Evolutionary conservation across 2,888 invertebrate genomes (phyloP).

Genomic region (Argyresthia albistria): DNA sequence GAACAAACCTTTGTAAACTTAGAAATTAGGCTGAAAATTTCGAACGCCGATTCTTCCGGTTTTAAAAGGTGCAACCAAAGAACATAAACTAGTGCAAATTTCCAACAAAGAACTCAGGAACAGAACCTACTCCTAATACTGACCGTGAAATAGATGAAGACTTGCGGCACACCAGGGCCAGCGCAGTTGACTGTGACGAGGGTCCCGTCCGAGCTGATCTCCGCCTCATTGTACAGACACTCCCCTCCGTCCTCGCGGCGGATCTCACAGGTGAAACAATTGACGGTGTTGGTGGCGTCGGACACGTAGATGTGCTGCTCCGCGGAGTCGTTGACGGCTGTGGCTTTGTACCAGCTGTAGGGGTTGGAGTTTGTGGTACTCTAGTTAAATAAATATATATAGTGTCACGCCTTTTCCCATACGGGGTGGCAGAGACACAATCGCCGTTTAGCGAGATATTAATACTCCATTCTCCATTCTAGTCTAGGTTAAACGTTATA

Average conservation of each 20-base stretch:
- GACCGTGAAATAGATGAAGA: constrained; percentile 74
- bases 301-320: constrained; percentile 87
- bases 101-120: too few relatives aligned
- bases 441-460: too few relatives aligned
- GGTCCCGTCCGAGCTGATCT: constrained; percentile 77
- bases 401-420: too few relatives aligned
- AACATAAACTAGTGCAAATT: too few relatives aligned
- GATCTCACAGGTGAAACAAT: constrained; percentile 85
- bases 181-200: constrained; percentile 83
- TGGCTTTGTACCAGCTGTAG: constrained; percentile 88
- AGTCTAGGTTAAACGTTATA: too few relatives aligned
- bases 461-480: too few relatives aligned
- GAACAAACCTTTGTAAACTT: too few relatives aligned
- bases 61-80: too few relatives aligned
- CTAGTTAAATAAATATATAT: too few relatives aligned
- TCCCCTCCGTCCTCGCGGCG: constrained; percentile 57
- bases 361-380: not conserved
- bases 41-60: too few relatives aligned
- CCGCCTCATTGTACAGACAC: constrained; percentile 80
- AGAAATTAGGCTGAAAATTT: too few relatives aligned
- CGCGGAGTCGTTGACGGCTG: constrained; percentile 80
- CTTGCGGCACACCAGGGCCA: constrained; percentile 88
- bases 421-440: too few relatives aligned
- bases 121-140: constrained; percentile 16
- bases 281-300: constrained; percentile 59